Percentiles rank a stretch among this genome's conserved stretches.
Evolutionary conservation across 2,797 vertebrate genomes (phyloP).

Genomic region (Enteromius argenteus): DNA sequence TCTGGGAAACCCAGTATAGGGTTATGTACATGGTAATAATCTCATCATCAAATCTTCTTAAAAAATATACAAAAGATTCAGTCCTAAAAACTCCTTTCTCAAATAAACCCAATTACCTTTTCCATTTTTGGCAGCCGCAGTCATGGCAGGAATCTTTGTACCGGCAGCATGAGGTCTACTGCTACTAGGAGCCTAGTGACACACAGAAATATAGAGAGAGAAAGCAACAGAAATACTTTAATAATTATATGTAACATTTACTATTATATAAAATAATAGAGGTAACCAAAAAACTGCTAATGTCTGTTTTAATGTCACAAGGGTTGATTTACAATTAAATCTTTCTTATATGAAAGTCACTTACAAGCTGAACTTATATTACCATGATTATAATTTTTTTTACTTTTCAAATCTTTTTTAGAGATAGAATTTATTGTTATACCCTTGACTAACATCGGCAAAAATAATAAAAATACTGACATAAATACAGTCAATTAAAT

Average conservation of each 20-base stretch:
- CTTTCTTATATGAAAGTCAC: not conserved
- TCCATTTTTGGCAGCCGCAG: constrained; percentile 65
- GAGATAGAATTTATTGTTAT: not conserved
- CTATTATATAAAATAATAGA: not conserved
- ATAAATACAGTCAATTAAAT: not conserved
- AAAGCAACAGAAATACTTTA: not conserved
- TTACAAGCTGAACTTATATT: not conserved
- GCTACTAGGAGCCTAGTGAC: constrained; percentile 65
- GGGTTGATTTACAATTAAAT: not conserved
- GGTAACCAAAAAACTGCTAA: not conserved
- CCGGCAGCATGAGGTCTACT: constrained; percentile 79
- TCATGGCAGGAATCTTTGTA: constrained; percentile 86
- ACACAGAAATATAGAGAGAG: not conserved
- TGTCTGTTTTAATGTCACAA: not conserved
- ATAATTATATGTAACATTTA: not conserved
- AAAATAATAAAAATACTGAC: not conserved
- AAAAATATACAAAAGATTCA: not conserved
- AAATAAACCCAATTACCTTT: constrained; percentile 70
- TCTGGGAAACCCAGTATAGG: constrained; percentile 70
- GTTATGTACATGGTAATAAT: not conserved
- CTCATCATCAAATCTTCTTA: not conserved
- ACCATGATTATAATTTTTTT: not conserved
- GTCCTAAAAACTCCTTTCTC: not conserved
- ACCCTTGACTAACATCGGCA: not conserved
- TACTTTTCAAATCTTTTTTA: not conserved